Evolutionary conservation across 2,888 invertebrate species (phyloP).

Genomic region (Magallana nippona): DNA sequence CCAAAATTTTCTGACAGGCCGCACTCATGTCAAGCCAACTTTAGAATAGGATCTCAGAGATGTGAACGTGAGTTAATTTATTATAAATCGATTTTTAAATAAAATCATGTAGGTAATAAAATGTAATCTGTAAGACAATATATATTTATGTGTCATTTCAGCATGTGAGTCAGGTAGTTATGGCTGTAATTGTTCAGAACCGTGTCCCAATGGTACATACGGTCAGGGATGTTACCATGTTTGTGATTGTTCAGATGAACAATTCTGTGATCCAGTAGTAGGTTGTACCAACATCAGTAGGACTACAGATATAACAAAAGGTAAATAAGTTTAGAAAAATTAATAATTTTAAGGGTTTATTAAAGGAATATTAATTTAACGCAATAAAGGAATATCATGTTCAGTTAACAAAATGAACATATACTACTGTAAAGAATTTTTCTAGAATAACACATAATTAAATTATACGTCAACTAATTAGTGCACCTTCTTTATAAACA

Average conservation of each 20-base stretch:
- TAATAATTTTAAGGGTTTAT: too few relatives aligned
- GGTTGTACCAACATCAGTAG: not conserved
- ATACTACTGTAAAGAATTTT: too few relatives aligned
- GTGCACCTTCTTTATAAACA: too few relatives aligned
- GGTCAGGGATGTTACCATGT: not conserved
- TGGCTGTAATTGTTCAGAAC: not conserved
- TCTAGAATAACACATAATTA: too few relatives aligned
- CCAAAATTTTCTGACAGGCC: not conserved
- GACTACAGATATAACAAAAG: not conserved
- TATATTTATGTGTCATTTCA: not conserved
- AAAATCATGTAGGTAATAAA: too few relatives aligned
- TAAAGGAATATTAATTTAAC: too few relatives aligned
- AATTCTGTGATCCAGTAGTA: not conserved
- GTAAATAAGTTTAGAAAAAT: too few relatives aligned
- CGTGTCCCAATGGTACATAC: not conserved
- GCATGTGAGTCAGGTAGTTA: too few relatives aligned
- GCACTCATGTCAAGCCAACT: slow-evolving; percentile 1
- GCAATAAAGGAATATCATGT: too few relatives aligned
- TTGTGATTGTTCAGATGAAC: not conserved
- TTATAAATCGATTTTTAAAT: not conserved
- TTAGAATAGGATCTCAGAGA: not conserved
- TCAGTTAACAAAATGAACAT: too few relatives aligned
- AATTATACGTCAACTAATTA: too few relatives aligned
- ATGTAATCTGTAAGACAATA: too few relatives aligned
- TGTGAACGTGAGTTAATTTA: not conserved